These are phyloP conservation scores for Drosophila ambigua DNA, from an alignment of 1,140 invertebrate genomes.

Conservation along the genomic window DNA sequence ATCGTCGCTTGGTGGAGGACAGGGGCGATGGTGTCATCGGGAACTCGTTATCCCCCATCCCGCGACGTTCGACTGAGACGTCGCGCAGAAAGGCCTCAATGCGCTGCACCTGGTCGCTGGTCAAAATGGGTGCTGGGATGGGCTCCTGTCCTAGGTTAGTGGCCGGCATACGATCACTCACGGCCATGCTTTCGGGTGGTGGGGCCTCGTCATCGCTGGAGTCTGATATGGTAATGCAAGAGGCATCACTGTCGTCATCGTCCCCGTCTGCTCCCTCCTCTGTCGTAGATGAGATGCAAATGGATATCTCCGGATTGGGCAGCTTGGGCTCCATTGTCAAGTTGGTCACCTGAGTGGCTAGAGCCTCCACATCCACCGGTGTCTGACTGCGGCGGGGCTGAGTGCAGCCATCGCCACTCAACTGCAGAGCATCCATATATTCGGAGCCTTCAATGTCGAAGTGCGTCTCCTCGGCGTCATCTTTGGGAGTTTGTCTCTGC, in stretches of 20 bases:
- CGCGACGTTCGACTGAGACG: conserved; percentile 56
- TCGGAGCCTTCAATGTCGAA: conserved; percentile 47
- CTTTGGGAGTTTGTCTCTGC: conserved; percentile 1
- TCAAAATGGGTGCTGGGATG: conserved; percentile 23
- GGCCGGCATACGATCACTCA: conserved; percentile 17
- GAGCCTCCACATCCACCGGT: conserved; percentile 29
- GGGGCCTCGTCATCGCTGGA: conserved; percentile 43
- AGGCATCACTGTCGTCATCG: conserved; percentile 23
- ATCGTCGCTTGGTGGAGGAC: conserved; percentile 4
- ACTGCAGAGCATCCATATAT: conserved; percentile 70
- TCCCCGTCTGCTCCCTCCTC: conserved; percentile 35
- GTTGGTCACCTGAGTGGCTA: conserved; percentile 52
- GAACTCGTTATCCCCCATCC: conserved; percentile 14
- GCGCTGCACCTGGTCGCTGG: conserved; percentile 51
- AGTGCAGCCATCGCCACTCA: conserved; percentile 57
- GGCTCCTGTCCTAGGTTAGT: neutral
- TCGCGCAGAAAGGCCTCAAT: conserved; percentile 75
- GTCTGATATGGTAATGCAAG: conserved; percentile 72
- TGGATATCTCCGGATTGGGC: conserved; percentile 32
- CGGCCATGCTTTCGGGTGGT: conserved; percentile 47
- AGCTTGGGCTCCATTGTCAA: conserved; percentile 40
- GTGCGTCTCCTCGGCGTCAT: neutral
- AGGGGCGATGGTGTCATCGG: neutral
- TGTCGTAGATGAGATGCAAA: conserved; percentile 70
- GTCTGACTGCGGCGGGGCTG: conserved; percentile 20